Evolutionary conservation across 2,113 vertebrate species (phyloP), one percentile per base, ranked within the genome.

Genomic region (Ardeotis arabs): DNA sequence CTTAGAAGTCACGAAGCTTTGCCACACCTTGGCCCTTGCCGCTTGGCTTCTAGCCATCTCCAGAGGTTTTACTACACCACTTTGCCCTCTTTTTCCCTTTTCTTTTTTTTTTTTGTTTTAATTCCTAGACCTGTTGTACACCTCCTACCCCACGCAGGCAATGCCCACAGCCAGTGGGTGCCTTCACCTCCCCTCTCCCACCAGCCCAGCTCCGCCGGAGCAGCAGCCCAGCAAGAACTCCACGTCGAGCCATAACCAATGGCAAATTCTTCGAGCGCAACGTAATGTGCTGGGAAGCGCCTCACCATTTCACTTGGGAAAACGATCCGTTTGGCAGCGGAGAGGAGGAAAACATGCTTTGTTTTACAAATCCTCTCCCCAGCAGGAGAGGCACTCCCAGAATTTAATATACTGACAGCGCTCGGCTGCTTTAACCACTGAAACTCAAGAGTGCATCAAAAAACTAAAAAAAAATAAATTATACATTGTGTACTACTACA

Each of bases 311-410:
- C 87, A 14, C 96, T 35, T 8, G 96, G 96, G 95, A 95, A 95
- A 95, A 79, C 1, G 69, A 94, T 91, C 74, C 5, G 1, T 75
- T 79, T 89, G 96, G 96, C 93, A 93, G 94, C n/a, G 1, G 84
- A 58, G 87, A 91, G 90, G 91, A 95, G 95, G 95, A 96, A 96
- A 96, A 95, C 93, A 95, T 28, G 91, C 95, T 96, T 96, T 96
- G 95, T 96, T 95, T 96, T 94, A 94, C 95, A 96, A 93, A 96
- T 96, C 93, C 94, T 95, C 96, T 95, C 86, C 96, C 91, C 94
- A 70, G 95, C 95, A 97, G 94, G 93, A 96, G 92, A 94, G 96
- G 59, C 95, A 95, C 95, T 96, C 95, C 95, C 95, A 95, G 95
- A 90, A 95, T 96, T 87, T 91, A 96, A 96, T 93, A 90, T 14